A percentile compares a stretch with the other conserved stretches of the same genome.
Evolutionary conservation across 2,888 invertebrate species (phyloP).

Genomic region (Drosophila subsilvestris): DNA sequence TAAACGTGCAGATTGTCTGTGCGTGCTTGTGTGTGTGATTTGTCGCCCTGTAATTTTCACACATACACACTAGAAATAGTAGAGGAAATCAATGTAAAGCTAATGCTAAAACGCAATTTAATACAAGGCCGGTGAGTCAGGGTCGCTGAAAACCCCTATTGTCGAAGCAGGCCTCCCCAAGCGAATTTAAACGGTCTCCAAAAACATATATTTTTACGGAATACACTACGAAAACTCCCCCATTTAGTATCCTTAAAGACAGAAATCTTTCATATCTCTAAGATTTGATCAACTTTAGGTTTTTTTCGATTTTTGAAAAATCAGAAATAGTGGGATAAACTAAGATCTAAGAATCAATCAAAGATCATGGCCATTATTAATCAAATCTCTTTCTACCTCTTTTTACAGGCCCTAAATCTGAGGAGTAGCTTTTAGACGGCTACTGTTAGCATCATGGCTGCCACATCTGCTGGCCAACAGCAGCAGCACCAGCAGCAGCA

Average conservation of each 20-base stretch:
- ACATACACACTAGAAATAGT: neutral
- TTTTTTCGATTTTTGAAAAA: too few relatives aligned
- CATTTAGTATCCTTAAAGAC: too few relatives aligned
- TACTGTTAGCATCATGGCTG: constrained; percentile 82
- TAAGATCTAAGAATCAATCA: neutral
- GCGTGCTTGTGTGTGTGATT: neutral
- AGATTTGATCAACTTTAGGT: too few relatives aligned
- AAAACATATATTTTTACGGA: too few relatives aligned
- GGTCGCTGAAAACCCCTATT: neutral
- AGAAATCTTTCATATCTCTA: too few relatives aligned
- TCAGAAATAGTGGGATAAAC: too few relatives aligned
- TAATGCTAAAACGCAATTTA: neutral
- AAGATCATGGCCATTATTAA: constrained; percentile 7
- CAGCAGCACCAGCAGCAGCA: constrained; percentile 69
- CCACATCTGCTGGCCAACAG: constrained; percentile 84
- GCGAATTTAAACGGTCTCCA: too few relatives aligned
- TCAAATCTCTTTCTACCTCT: constrained; percentile 7
- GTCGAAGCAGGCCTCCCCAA: too few relatives aligned
- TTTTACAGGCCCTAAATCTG: constrained; percentile 55
- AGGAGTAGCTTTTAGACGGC: constrained; percentile 55
- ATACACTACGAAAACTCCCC: too few relatives aligned
- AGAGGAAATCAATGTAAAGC: neutral
- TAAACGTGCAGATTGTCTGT: constrained; percentile 22
- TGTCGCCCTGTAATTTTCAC: neutral
- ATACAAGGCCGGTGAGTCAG: neutral